Base-by-base conservation (phyloP, 2,797 vertebrate species). In the Eulemur albifrons region DNA sequence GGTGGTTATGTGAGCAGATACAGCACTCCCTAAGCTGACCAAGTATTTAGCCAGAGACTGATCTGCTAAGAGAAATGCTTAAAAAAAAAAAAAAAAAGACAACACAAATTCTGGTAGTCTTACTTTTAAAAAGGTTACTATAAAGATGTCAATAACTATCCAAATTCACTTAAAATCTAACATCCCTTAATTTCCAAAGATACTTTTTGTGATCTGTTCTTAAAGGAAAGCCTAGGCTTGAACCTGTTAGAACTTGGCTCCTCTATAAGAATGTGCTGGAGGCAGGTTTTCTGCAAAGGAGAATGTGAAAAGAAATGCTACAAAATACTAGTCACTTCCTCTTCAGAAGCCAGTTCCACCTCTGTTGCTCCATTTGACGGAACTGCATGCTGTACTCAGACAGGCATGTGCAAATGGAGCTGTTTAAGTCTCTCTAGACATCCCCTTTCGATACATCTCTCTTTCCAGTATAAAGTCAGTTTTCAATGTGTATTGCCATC, bases 71-170 rank as follows among this genome's bases (percentile, higher is more conserved):
- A 6, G 59, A 85, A 97, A 96, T 85, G 93, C 21, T 81, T 94
- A 73, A 18, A 61, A 87, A 87, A 54, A 61, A 7, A 57, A 23
- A 25, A 59, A 59, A 57, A 80, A 88, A 43, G 2, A 87, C 13
- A 72, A 40, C 69, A 90, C 4, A 5, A 67, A 91, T 95, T 97
- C 97, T 92, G 96, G 82, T 90, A 96, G 95, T 97, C 97, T 94
- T 95, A 83, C 70, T 73, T 97, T 97, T 32, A 67, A 84, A 97
- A 97, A 93, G 52, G 45, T 92, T 93, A 93, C 84, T 93, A 95
- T 93, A 43, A 97, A 97, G 59, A 93, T 96, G 87, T 94, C 97
- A 97, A 90, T 88, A 96, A 97, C 77, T 94, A 96, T 77, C 81
- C 90, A 87, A 94, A 97, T 96, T 96, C 97, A 65, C 32, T 65